Percentiles rank a stretch among this genome's conserved stretches.
phyloP scores from a whole-genome alignment of 2,888 invertebrate genomes.

The Hybos culiciformis region DNA sequence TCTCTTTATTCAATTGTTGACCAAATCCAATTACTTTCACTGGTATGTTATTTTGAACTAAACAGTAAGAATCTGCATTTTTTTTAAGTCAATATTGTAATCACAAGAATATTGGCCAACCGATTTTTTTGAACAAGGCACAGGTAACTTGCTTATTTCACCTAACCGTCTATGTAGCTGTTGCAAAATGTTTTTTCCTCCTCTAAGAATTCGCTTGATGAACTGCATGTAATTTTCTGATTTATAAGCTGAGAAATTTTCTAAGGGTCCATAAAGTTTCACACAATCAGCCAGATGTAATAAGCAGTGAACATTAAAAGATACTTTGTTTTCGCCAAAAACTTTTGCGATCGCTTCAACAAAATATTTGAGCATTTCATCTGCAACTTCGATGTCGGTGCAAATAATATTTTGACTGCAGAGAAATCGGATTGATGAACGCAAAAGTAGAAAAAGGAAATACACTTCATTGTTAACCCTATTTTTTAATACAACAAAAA shows the following conservation, averaged over 20 bases:
- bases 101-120: background rate
- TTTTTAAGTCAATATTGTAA: background rate
- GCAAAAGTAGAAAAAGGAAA: no score
- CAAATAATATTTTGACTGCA: no score
- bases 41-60: background rate
- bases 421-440: no score
- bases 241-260: slow-evolving; percentile 16
- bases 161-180: background rate
- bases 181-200: background rate
- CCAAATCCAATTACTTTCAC: background rate
- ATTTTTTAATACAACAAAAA: no score
- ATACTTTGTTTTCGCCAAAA: background rate
- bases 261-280: slow-evolving; percentile 14
- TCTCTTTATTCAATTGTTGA: background rate
- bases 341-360: background rate
- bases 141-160: background rate
- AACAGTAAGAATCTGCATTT: background rate
- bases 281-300: slow-evolving; percentile 16
- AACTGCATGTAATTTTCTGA: slow-evolving; percentile 15
- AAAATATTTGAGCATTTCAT: no score
- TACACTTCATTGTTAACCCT: no score
- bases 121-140: background rate
- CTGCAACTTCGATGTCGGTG: no score
- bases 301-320: slow-evolving; percentile 16
- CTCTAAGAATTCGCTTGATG: background rate